Evolutionary conservation across 2,888 invertebrate genomes (phyloP), one percentile per base, ranked within the genome.

Genomic region (Macropis europaea): DNA sequence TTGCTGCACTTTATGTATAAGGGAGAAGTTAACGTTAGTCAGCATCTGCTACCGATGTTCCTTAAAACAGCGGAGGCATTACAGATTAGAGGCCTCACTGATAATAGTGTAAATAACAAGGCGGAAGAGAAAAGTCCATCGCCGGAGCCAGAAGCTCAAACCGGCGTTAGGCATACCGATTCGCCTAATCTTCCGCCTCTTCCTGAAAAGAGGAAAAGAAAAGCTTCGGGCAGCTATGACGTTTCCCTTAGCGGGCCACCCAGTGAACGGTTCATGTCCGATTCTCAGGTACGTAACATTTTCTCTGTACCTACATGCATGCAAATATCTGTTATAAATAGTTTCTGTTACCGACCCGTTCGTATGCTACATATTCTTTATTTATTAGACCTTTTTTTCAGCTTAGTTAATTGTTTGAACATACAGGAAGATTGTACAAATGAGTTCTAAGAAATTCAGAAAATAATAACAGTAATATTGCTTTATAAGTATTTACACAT

Each of bases 1-100:
- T 92, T 97, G 89, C 92, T 97, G 90, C 96, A 96, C 92, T 97
- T 97, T 91, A 97, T 97, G 97, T 97, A 97, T 92, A 96, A 96
- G 92, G 95, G 95, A 89, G 96, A 96, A 92, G 96, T 96, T 87
- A 97, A 97, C 91, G 96, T 97, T 90, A 96, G 96, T 89, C 97
- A 97, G 92, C 95, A 96, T 92, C 94, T 96, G 91, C 92, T 97
- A 91, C 95, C 96, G 87, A 95, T 95, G 93, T 96, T 97, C 93
- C 93, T 97, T 90, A 96, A 96, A 92, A 97, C 96, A 87, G 97
- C 97, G 83, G 97, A 97, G 92, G 96, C 96, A 85, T 93, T 97
- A 91, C 96, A 97, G 93, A 96, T 95, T 81, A 91, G 96, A 91
- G 97, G 96, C 88, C 93, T 97, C 89, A 96, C 96, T 87, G 96